phyloP scores from a whole-genome alignment of 2,888 invertebrate species.

The Ochropleura leucogaster region DNA sequence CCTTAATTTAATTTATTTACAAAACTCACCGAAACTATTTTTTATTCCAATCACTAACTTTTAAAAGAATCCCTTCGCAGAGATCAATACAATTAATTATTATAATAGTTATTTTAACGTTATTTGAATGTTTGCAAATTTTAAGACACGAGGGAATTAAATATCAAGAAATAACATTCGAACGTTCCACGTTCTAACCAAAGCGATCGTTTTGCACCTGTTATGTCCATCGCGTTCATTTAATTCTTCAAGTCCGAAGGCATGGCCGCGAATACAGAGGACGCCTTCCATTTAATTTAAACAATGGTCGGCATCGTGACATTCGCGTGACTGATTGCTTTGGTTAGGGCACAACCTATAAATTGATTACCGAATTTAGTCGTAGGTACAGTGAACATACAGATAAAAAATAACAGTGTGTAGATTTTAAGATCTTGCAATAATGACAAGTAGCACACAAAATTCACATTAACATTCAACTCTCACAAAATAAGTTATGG shows the following conservation, averaged over 20 bases:
- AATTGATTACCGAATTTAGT: not conserved
- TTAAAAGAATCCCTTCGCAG: constrained; percentile 16
- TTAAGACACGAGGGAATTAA: not conserved
- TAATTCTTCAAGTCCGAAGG: not conserved
- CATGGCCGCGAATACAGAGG: not conserved
- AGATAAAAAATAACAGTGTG: not conserved
- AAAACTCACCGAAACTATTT: constrained; percentile 15
- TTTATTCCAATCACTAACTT: constrained; percentile 25
- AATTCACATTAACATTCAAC: not conserved
- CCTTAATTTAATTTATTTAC: constrained; percentile 42
- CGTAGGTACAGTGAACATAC: not conserved
- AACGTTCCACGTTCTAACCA: not conserved
- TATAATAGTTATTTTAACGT: constrained; percentile 1
- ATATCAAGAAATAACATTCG: not conserved
- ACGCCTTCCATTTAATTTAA: not conserved
- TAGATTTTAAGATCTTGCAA: not conserved
- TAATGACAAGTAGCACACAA: not conserved
- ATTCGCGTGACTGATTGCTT: not conserved
- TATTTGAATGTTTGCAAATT: constrained; percentile 1
- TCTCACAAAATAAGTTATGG: not conserved
- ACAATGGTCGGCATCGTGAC: not conserved
- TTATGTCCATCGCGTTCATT: not conserved
- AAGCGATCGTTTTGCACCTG: not conserved
- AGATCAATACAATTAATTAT: constrained; percentile 9
- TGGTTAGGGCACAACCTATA: not conserved